phyloP scores from a whole-genome alignment of 2,113 vertebrate species.

The Zosterops borbonicus region DNA sequence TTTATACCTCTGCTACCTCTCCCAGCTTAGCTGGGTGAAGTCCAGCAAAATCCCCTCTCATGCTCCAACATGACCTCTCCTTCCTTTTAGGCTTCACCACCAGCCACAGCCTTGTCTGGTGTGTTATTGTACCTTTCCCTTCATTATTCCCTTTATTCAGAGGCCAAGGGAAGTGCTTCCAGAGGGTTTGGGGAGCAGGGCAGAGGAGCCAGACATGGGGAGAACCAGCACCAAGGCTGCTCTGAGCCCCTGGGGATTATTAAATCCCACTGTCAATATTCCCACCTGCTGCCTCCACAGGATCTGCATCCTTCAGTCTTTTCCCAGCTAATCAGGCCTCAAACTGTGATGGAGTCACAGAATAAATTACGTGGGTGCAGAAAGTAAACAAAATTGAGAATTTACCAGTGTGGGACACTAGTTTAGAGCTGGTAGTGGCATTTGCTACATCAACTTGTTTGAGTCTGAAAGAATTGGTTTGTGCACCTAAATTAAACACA shows the following conservation, averaged over 20 bases:
- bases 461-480: not conserved
- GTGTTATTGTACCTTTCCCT: not conserved
- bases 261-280: not conserved
- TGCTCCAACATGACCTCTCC: not conserved
- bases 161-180: not conserved
- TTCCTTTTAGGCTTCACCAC: not conserved
- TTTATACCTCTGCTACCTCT: not conserved
- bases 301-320: not conserved
- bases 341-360: not conserved
- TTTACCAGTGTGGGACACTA: not conserved
- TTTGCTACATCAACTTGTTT: not conserved
- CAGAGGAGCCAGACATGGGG: not conserved
- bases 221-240: not conserved
- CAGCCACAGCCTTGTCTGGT: not conserved
- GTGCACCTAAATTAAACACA: not conserved
- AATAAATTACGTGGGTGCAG: not conserved
- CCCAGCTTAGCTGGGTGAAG: not conserved
- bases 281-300: not conserved
- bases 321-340: not conserved
- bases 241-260: not conserved
- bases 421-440: not conserved
- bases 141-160: not conserved
- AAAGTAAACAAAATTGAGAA: not conserved
- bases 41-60: not conserved
- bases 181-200: not conserved